Conservation (phyloP, 2,797 vertebrate species). For the Meda fulgida region DNA sequence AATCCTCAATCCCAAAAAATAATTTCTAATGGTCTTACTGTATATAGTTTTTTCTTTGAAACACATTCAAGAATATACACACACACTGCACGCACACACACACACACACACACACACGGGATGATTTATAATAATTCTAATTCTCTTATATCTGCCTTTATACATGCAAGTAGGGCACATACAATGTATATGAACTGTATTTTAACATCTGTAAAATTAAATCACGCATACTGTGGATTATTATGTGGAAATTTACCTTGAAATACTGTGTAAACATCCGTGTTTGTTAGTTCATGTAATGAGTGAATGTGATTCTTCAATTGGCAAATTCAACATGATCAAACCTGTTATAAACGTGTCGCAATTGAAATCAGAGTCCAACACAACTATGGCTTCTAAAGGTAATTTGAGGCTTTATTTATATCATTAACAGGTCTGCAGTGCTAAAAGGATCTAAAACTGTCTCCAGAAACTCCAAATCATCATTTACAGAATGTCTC, state of each 20-base stretch:
- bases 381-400: background rate
- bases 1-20: background rate
- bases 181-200: background rate
- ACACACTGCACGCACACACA: background rate
- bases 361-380: background rate
- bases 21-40: background rate
- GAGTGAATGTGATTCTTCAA: background rate
- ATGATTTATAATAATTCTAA: background rate
- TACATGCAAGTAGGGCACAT: background rate
- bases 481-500: constrained; percentile 39
- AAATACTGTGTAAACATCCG: background rate
- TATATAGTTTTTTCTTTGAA: background rate
- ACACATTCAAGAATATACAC: background rate
- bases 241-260: background rate
- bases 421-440: constrained; percentile 10
- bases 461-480: background rate
- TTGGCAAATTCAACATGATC: background rate
- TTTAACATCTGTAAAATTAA: background rate
- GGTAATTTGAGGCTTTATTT: background rate
- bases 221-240: background rate
- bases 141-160: background rate
- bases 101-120: background rate
- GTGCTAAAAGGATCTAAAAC: background rate
- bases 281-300: background rate
- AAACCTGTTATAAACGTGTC: background rate